Percentiles rank a stretch among this genome's conserved stretches.
Conservation (phyloP, 2,888 invertebrate species). For the Margaritifera margaritifera region DNA sequence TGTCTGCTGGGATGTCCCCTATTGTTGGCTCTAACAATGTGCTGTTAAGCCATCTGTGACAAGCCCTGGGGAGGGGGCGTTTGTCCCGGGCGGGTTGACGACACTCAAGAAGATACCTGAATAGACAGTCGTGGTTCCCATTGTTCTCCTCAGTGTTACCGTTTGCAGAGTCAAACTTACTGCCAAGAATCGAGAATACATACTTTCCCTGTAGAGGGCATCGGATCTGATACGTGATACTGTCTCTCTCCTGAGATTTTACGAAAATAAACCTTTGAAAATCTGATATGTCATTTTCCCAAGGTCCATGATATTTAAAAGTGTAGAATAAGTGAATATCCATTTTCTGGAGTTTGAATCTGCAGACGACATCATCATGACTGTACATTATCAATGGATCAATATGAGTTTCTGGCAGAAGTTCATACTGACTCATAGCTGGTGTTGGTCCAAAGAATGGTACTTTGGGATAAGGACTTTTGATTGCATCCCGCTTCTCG, state of each 20-base stretch:
- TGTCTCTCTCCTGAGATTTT: constrained; percentile 56
- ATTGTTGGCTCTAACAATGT: constrained; percentile 63
- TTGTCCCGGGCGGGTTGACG: constrained; percentile 59
- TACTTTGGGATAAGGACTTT: constrained; percentile 62
- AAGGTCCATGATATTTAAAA: constrained; percentile 58
- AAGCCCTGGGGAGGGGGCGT: constrained; percentile 61
- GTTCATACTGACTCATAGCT: constrained; percentile 48
- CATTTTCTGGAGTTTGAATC: constrained; percentile 53
- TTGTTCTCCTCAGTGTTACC: constrained; percentile 43
- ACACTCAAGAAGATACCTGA: constrained; percentile 66
- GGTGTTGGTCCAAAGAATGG: constrained; percentile 64
- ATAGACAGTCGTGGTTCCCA: constrained; percentile 60
- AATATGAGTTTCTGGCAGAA: constrained; percentile 59
- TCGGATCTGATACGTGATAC: constrained; percentile 62
- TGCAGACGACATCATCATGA: constrained; percentile 56
- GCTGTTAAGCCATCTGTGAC: constrained; percentile 64
- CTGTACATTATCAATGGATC: constrained; percentile 60
- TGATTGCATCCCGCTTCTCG: constrained; percentile 54
- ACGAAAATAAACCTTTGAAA: constrained; percentile 64
- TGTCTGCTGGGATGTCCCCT: constrained; percentile 60
- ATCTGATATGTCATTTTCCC: constrained; percentile 56
- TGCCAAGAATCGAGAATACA: constrained; percentile 65
- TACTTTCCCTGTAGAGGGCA: constrained; percentile 68
- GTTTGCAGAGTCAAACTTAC: constrained; percentile 26
- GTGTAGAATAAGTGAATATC: constrained; percentile 56